These are phyloP conservation scores for Coregonus ussuriensis DNA, from an alignment of 2,797 vertebrate species.

Conservation along the genomic window DNA sequence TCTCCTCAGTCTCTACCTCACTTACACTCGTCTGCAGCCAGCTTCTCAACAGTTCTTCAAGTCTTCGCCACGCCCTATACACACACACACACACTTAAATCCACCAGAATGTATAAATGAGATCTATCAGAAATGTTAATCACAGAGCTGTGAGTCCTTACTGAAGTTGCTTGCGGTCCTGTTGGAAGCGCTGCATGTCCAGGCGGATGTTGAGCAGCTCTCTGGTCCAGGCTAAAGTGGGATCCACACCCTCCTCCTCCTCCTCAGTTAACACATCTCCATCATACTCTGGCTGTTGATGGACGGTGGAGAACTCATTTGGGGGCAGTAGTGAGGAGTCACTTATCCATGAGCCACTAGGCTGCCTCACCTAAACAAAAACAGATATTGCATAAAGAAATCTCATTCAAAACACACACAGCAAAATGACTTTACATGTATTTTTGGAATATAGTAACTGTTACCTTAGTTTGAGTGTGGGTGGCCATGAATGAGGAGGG, in stretches of 20 bases:
- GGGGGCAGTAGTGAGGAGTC: constrained; percentile 36
- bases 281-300: constrained; percentile 6
- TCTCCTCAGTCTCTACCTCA: constrained; percentile 63
- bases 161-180: constrained; percentile 83
- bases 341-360: constrained; percentile 10
- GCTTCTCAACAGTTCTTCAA: constrained; percentile 76
- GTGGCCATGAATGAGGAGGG: constrained; percentile 74
- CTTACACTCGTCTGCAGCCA: constrained; percentile 82
- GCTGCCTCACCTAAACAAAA: constrained; percentile 25
- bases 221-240: constrained; percentile 61
- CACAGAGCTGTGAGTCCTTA: constrained; percentile 46
- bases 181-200: constrained; percentile 82
- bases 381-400: neutral
- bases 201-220: constrained; percentile 82
- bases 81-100: neutral
- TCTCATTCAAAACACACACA: neutral
- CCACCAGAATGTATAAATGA: neutral
- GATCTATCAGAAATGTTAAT: neutral
- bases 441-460: neutral
- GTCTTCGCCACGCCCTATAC: constrained; percentile 62
- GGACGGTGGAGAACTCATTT: constrained; percentile 40
- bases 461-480: constrained; percentile 48
- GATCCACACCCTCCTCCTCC: constrained; percentile 24
- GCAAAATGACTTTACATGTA: neutral
- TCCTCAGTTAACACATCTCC: constrained; percentile 30